Evolutionary conservation across 2,888 invertebrate genomes (phyloP).

Genomic region (Cheiracanthium punctorium): DNA sequence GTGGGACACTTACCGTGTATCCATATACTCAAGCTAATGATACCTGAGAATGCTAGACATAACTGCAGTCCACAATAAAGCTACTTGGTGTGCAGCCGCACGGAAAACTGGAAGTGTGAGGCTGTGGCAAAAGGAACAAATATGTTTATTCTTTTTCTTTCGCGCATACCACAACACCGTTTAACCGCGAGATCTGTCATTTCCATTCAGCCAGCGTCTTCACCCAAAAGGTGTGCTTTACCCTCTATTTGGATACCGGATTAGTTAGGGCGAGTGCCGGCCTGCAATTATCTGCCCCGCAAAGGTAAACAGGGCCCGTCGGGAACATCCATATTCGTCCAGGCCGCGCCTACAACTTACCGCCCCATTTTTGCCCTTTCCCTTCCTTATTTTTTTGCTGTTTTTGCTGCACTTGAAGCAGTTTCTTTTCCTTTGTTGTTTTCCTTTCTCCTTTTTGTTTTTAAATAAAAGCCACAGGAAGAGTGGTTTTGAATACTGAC

Average conservation of each 20-base stretch:
- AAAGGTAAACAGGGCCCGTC: slow-evolving; percentile 50
- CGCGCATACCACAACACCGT: slow-evolving; percentile 32
- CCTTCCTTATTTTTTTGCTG: too few relatives aligned
- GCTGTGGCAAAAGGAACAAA: background rate
- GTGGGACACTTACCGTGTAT: too few relatives aligned
- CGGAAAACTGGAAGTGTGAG: too few relatives aligned
- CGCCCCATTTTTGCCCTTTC: background rate
- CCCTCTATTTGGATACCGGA: slow-evolving; percentile 67
- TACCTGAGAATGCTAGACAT: too few relatives aligned
- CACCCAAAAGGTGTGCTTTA: slow-evolving; percentile 51
- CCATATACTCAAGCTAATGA: too few relatives aligned
- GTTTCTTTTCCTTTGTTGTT: background rate
- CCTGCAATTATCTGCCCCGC: slow-evolving; percentile 52
- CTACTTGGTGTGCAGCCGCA: too few relatives aligned
- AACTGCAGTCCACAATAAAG: too few relatives aligned
- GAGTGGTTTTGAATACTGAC: background rate
- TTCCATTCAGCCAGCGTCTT: slow-evolving; percentile 33
- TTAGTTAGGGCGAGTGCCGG: slow-evolving; percentile 51
- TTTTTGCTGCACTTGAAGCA: slow-evolving; percentile 12
- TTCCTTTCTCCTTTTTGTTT: background rate
- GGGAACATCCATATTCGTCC: slow-evolving; percentile 33
- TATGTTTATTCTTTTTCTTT: slow-evolving; percentile 31
- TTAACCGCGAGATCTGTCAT: slow-evolving; percentile 17
- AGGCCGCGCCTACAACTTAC: slow-evolving; percentile 31
- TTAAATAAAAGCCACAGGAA: background rate